Base-by-base conservation (phyloP, 1,140 invertebrate species). In the Coenobita brevimanus region DNA sequence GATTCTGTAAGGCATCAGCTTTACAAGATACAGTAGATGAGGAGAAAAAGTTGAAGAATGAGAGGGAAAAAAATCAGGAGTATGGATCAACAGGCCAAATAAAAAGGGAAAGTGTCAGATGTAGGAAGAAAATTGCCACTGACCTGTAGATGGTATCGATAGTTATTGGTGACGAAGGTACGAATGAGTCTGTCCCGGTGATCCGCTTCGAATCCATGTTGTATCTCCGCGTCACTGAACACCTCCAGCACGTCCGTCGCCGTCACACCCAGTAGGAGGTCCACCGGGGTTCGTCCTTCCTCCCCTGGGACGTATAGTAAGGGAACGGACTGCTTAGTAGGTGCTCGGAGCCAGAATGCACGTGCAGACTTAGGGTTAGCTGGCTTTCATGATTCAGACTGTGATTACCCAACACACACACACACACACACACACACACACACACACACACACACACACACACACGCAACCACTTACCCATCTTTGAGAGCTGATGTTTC, bases 151-250 rank as follows among this genome's bases (percentile, higher is more conserved):
- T 95, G 94, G 93, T 97, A 98, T 73, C 95, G 94, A 93, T 97
- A 98, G 57, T 97, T 95, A 92, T 99, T 99, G 71, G 98, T 94
- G 27, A 97, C 96, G 91, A 99, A 97, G 13, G 98, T 99, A 90
- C 98, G 94, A 90, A 99, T 95, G 91, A 99, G 98, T 92, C 96
- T 95, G 92, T 98, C 97, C 85, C 98, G 95, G 85, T 97, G 94
- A 91, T 97, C 96, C 54, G 96, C 96, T 91, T 98, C 97, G 91
- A 99, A 97, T 24, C 98, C 98, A 91, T 97, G 96, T 99, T 97
- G 88, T 94, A 94, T 69, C 96, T 91, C 89, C 27, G 24, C 57
- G 67, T 92, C 91, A 83, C 94, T 92, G 33, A 93, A 92, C 88
- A 94, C 92, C 80, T 93, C 92, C 84, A 93, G 93, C 17, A 94